Base-by-base conservation (phyloP, 2,888 invertebrate genomes). In the Alentia gelatinosa region DNA sequence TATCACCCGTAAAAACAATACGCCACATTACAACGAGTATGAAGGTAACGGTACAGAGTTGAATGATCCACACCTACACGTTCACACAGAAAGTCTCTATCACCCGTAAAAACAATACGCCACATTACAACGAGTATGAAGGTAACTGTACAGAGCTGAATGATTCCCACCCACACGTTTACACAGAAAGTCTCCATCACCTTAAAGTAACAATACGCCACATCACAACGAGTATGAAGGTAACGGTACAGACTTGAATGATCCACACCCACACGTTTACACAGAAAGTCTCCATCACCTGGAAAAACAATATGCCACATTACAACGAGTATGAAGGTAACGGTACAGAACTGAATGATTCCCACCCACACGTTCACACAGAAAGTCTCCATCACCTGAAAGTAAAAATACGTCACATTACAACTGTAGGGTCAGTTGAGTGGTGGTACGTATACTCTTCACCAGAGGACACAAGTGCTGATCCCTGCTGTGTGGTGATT, bases 81-180 rank as follows among this genome's bases (percentile, higher is more conserved):
- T 47, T 47, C 9, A 47, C 47, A 47, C 47, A 47, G 47, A 47
- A 47, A 12, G 47, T 47, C 9, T 47, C 47, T 19, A 47, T 47
- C 47, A 47, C 47, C 47, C 19, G 47, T 12, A 47, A 47, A 99
- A n/a, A n/a, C n/a, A n/a, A n/a, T n/a, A n/a, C n/a, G n/a, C n/a
- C n/a, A n/a, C n/a, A n/a, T n/a, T n/a, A n/a, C n/a, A n/a, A n/a
- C n/a, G n/a, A n/a, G n/a, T n/a, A n/a, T n/a, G n/a, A n/a, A 99
- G 90, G 99, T 97, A 90, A 99, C 98, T 35, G 99, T 99, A 96
- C 99, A 98, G 94, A 98, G 97, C 96, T 99, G 99, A 30, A 98
- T 97, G 90, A 98, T 97, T 0, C 98, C 99, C 91, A 99, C 98
- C 93, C 98, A 96, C 47, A 98, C 96, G 96, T 99, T 98, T 92